Evolutionary conservation across 2,888 invertebrate species (phyloP).

Genomic region (Phaonia tiefii): DNA sequence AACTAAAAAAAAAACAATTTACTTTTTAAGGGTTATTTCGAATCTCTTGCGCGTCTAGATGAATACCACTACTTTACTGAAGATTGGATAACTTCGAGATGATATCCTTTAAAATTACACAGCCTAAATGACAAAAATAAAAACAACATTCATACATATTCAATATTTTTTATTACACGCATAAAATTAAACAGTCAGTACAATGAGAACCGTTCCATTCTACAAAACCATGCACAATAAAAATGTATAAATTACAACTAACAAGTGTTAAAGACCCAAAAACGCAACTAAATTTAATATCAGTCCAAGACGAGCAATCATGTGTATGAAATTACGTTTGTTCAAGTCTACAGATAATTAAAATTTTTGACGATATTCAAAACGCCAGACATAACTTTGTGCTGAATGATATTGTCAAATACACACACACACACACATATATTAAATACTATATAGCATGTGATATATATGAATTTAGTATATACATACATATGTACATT

Average conservation of each 20-base stretch:
- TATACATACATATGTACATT: not conserved
- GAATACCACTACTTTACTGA: no score
- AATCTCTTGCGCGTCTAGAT: no score
- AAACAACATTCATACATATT: no score
- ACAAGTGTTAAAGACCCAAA: slow-evolving; percentile 58
- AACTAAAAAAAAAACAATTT: no score
- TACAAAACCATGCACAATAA: slow-evolving; percentile 22
- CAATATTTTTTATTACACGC: no score
- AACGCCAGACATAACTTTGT: slow-evolving; percentile 18
- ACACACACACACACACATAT: not conserved
- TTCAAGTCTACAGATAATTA: slow-evolving; percentile 14
- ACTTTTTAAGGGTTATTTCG: no score
- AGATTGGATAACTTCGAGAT: no score
- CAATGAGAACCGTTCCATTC: slow-evolving; percentile 6
- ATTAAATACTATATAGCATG: not conserved
- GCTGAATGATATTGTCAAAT: not conserved
- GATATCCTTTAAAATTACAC: no score
- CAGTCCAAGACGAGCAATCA: not conserved
- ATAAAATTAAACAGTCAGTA: not conserved
- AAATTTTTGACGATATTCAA: slow-evolving; percentile 26
- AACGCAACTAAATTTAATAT: slow-evolving; percentile 32
- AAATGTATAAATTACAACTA: slow-evolving; percentile 42
- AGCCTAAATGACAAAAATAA: no score
- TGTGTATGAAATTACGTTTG: not conserved
- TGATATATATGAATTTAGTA: no score